Evolutionary conservation across 2,888 invertebrate genomes (phyloP).

Genomic region (Eutolmus rufibarbis): DNA sequence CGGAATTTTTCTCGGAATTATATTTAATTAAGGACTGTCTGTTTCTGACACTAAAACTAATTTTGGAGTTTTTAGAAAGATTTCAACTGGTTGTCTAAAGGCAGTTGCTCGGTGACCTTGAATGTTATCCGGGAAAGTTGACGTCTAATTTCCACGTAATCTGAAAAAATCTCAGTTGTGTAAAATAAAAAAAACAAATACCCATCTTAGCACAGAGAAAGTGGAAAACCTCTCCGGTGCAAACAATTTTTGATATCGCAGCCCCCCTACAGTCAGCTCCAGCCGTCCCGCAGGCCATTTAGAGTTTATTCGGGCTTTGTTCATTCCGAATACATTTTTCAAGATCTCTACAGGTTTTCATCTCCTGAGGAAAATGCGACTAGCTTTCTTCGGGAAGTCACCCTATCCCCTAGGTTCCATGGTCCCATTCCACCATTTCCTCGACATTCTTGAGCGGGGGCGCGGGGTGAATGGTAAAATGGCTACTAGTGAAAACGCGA

Average conservation of each 20-base stretch:
- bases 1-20: too few species aligned
- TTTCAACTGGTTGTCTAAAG: neutral
- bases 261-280: neutral
- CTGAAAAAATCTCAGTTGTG: neutral
- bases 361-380: neutral
- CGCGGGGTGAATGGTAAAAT: neutral
- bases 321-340: neutral
- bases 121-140: neutral
- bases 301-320: neutral
- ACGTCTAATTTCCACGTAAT: neutral
- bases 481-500: neutral
- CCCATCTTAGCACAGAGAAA: neutral
- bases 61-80: neutral
- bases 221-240: neutral
- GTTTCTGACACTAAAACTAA: neutral
- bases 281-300: neutral
- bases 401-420: neutral
- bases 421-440: neutral
- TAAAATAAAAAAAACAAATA: neutral
- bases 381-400: neutral
- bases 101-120: neutral
- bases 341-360: neutral
- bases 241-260: neutral
- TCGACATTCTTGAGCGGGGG: neutral
- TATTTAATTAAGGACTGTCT: neutral